Conservation (phyloP, 1,140 invertebrate species). For the Thaumetopoea pityocampa region DNA sequence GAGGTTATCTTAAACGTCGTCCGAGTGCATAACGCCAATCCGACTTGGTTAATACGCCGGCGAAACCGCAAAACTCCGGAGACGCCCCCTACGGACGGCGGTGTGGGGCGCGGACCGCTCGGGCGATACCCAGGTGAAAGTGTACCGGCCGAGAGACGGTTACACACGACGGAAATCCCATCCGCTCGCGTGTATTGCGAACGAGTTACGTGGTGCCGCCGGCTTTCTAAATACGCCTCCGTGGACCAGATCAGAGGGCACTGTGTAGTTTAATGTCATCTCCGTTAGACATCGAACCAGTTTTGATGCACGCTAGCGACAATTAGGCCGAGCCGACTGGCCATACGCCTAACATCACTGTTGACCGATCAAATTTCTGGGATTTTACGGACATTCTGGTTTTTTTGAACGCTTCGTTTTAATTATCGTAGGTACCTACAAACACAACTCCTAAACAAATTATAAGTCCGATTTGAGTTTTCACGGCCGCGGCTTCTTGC, state of each 20-base stretch:
- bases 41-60: no score
- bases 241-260: slow-evolving; percentile 1
- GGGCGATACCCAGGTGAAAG: slow-evolving; percentile 55
- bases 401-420: not conserved
- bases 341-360: not conserved
- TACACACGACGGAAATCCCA: slow-evolving; percentile 36
- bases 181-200: slow-evolving; percentile 20
- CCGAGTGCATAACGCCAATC: no score
- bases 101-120: not conserved
- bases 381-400: slow-evolving; percentile 6
- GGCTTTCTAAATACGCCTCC: slow-evolving; percentile 21
- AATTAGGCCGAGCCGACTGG: not conserved
- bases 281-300: not conserved
- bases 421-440: not conserved
- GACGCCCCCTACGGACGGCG: slow-evolving; percentile 1
- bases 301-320: not conserved
- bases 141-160: slow-evolving; percentile 16
- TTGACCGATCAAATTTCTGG: slow-evolving; percentile 1
- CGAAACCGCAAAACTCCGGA: slow-evolving; percentile 35
- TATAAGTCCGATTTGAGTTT: no score
- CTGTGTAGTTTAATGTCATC: not conserved
- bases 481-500: not conserved
- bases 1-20: no score
- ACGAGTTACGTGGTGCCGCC: slow-evolving; percentile 18
- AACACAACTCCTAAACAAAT: no score